These are phyloP conservation scores for Brassicogethes aeneus DNA, from an alignment of 2,888 invertebrate genomes.

Conservation along the genomic window DNA sequence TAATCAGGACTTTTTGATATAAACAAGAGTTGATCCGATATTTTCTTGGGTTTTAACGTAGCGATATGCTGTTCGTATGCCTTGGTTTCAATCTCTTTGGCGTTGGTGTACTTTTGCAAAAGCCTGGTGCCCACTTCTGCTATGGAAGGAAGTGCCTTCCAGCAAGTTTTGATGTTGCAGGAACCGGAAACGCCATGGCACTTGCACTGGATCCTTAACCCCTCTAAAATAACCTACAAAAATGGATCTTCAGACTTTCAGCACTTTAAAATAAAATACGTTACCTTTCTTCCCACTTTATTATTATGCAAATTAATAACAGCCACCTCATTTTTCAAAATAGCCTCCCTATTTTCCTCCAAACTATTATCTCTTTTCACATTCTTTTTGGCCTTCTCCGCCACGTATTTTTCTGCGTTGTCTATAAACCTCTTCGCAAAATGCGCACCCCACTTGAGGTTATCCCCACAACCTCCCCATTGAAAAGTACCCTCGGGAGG, in stretches of 20 bases:
- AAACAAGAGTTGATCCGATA: slow-evolving; percentile 58
- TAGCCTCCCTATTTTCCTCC: slow-evolving; percentile 10
- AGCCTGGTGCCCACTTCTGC: slow-evolving; percentile 46
- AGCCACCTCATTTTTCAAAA: slow-evolving; percentile 49
- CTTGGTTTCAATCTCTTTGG: slow-evolving; percentile 39
- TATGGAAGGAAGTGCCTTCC: slow-evolving; percentile 61
- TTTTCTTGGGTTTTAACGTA: slow-evolving; percentile 30
- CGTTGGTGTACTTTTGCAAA: slow-evolving; percentile 50
- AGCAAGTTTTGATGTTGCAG: slow-evolving; percentile 74
- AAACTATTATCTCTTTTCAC: slow-evolving; percentile 34
- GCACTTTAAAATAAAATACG: slow-evolving; percentile 5
- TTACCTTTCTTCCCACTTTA: slow-evolving; percentile 66
- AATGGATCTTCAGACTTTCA: too few relatives aligned
- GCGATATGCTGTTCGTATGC: slow-evolving; percentile 15
- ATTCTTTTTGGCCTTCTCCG: slow-evolving; percentile 36
- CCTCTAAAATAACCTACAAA: slow-evolving; percentile 53
- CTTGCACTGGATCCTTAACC: slow-evolving; percentile 59
- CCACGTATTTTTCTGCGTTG: slow-evolving; percentile 48
- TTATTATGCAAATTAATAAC: slow-evolving; percentile 72
- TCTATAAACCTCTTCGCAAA: slow-evolving; percentile 67
- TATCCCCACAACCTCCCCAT: slow-evolving; percentile 84
- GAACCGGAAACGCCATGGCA: slow-evolving; percentile 81
- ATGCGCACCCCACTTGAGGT: slow-evolving; percentile 62
- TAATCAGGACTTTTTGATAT: slow-evolving; percentile 76
- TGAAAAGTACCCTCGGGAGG: slow-evolving; percentile 61